These are phyloP conservation scores for Aphelenchoides avenae DNA, from an alignment of 1,140 invertebrate species.

Conservation along the genomic window DNA sequence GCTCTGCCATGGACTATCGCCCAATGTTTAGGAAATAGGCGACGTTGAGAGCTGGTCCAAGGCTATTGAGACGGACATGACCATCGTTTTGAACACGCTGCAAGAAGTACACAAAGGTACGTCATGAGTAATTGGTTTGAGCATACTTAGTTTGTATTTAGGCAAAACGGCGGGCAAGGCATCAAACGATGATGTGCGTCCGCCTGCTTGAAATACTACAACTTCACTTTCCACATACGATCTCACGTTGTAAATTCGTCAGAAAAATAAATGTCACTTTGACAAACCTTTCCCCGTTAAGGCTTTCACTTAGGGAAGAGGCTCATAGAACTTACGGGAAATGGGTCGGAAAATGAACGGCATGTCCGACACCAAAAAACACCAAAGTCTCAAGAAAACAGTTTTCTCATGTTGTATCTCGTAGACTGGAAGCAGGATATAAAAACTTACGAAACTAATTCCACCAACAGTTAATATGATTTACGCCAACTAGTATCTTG, in stretches of 20 bases:
- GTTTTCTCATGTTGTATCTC: no score
- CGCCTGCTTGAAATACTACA: not conserved
- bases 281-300: not conserved
- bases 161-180: not conserved
- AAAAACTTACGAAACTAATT: no score
- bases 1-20: no score
- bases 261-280: slow-evolving; percentile 3
- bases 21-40: slow-evolving; percentile 82
- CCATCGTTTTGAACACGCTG: slow-evolving; percentile 80
- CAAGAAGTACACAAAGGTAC: slow-evolving; percentile 87
- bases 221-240: slow-evolving; percentile 6
- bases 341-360: no score
- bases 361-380: no score
- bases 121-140: slow-evolving; percentile 2
- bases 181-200: not conserved
- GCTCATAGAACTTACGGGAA: no score
- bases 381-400: no score
- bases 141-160: not conserved
- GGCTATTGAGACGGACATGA: slow-evolving; percentile 92
- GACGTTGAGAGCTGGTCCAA: slow-evolving; percentile 98
- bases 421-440: no score
- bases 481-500: not conserved
- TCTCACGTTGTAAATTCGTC: not conserved
- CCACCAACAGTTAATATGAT: no score
- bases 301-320: no score